These are phyloP conservation scores for Psylliodes chrysocephalus DNA, from an alignment of 2,888 invertebrate genomes.

Conservation along the genomic window DNA sequence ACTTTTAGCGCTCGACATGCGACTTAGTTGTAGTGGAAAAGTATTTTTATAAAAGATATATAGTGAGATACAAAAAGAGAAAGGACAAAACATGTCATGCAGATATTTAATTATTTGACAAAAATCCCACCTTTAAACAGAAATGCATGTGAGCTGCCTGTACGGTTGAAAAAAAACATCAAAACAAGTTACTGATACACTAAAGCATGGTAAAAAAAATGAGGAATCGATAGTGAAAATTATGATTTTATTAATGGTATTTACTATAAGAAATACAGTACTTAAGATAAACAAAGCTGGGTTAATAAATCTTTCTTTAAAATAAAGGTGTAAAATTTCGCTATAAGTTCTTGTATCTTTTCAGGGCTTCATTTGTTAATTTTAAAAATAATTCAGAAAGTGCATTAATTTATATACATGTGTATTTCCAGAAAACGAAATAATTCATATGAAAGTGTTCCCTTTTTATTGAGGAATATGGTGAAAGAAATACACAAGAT, in stretches of 20 bases:
- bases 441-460: too few relatives aligned
- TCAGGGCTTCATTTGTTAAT: too few relatives aligned
- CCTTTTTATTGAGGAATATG: too few relatives aligned
- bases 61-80: conserved; percentile 5
- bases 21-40: conserved; percentile 10
- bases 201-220: neutral
- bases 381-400: too few relatives aligned
- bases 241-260: too few relatives aligned
- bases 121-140: conserved; percentile 62
- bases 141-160: conserved; percentile 63
- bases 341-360: too few relatives aligned
- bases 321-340: too few relatives aligned
- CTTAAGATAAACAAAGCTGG: neutral
- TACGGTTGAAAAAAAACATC: conserved; percentile 57
- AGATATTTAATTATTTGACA: conserved; percentile 40
- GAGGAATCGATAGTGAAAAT: too few relatives aligned
- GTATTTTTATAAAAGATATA: neutral
- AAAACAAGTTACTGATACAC: conserved; percentile 58
- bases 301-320: too few relatives aligned
- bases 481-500: too few relatives aligned
- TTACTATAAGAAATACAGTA: neutral
- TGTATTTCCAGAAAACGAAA: too few relatives aligned
- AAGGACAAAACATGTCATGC: conserved; percentile 46
- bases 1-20: neutral
- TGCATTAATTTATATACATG: too few relatives aligned